A percentile compares a stretch with the other conserved stretches of the same genome.
phyloP scores from a whole-genome alignment of 2,113 vertebrate genomes.

The Pseudorectes ferrugineus region DNA sequence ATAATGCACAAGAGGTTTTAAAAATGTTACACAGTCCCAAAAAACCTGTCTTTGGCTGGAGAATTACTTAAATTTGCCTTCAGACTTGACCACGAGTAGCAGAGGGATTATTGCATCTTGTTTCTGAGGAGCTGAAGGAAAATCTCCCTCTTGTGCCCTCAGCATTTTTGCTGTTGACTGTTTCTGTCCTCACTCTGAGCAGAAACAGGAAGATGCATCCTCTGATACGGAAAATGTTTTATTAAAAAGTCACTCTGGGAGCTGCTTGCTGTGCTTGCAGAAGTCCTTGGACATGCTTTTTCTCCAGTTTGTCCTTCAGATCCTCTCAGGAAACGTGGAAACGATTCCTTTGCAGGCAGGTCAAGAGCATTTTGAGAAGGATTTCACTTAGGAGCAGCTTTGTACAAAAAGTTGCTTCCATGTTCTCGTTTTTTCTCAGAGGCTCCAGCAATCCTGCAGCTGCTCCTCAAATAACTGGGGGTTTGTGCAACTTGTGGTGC shows the following conservation, averaged over 20 bases:
- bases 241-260: not conserved
- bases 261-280: not conserved
- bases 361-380: not conserved
- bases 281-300: not conserved
- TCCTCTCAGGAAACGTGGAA: not conserved
- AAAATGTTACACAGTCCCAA: not conserved
- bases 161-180: not conserved
- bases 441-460: not conserved
- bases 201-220: not conserved
- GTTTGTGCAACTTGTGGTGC: not conserved
- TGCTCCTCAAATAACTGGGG: not conserved
- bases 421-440: not conserved
- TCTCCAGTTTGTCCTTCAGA: not conserved
- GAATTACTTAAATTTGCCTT: not conserved
- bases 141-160: not conserved
- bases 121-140: not conserved
- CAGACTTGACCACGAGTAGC: rapidly evolving
- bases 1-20: not conserved
- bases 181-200: not conserved
- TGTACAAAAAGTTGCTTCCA: not conserved
- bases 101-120: not conserved
- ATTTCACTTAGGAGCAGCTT: not conserved
- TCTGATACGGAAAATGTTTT: not conserved
- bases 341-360: not conserved
- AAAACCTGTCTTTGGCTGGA: not conserved